Base-by-base conservation (phyloP, 2,888 invertebrate genomes). In the Hypolimnas misippus region DNA sequence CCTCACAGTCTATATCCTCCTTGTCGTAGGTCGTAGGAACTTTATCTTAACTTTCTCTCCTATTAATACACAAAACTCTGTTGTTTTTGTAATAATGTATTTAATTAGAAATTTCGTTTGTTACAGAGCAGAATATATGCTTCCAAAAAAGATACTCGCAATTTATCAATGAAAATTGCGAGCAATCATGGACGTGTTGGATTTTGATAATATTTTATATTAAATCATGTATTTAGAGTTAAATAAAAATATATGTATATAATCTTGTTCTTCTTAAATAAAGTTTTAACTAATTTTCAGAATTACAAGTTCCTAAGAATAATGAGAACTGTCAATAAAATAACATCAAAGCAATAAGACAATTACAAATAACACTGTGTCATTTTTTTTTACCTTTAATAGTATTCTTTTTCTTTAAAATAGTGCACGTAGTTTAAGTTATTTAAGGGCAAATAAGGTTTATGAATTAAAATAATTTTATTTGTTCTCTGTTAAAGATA, bases 151-250 rank as follows among this genome's bases (percentile, higher is more conserved):
- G 33, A 52, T 38, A 25, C 31, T 21, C 17, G 46, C 5, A 59
- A 42, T 31, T 54, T 65, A 21, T 58, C 83, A 6, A 66, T 86
- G 25, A 86, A 83, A 73, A 84, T 86, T 35, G 76, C 74, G 16
- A 84, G 72, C 52, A 72, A 87, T 31, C 82, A 84, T 58, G 84
- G 86, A 25, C 78, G 79, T 31, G 79, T 73, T 61, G 81, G 78
- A 53, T 86, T 82, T 72, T 84, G 69, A 65, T 62, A 25, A 68
- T 51, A 59, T 60, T 64, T 35, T 6, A 44, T 53, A 44, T 25
- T 12, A 19, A 12, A 46, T 46, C 44, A 12, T 46, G 21, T 46
- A 12, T 46, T 5, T 10, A 21, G 4, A 21, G 12, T 46, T 14
- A 7, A 5, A 7, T 40, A 6, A 40, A 40, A 7, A 40, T 14